Evolutionary conservation across 1,140 invertebrate genomes (phyloP).

Genomic region (Euwallacea similis): DNA sequence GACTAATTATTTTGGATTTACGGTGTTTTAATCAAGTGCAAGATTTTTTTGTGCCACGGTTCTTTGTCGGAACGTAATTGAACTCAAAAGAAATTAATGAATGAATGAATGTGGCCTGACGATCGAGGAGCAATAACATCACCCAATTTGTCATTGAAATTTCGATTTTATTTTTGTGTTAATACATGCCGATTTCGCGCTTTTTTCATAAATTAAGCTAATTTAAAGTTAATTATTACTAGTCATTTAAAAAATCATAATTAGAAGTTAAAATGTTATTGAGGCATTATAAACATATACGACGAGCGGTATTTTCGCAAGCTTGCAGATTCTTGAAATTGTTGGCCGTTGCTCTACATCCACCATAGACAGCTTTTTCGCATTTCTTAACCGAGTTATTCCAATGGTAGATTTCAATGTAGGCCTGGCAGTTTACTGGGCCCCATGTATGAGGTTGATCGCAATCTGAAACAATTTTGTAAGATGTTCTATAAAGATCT

Average conservation of each 20-base stretch:
- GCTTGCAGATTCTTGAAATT: constrained; percentile 16
- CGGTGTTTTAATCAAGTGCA: constrained; percentile 10
- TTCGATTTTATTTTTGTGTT: no score
- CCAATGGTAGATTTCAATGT: constrained; percentile 11
- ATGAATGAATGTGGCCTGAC: neutral
- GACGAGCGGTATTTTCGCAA: constrained; percentile 3
- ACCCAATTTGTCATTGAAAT: no score
- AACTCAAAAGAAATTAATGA: constrained; percentile 16
- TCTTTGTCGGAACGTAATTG: constrained; percentile 16
- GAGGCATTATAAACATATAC: neutral
- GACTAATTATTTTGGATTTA: constrained; percentile 20
- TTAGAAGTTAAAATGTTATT: no score
- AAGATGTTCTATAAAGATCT: no score
- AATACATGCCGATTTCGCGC: no score
- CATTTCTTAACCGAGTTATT: constrained; percentile 12
- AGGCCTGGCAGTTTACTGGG: neutral
- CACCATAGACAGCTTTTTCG: constrained; percentile 10
- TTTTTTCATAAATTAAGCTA: no score
- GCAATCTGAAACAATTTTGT: constrained; percentile 20
- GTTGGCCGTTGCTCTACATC: constrained; percentile 14
- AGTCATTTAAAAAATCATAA: no score
- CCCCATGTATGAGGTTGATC: constrained; percentile 12
- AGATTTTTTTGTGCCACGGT: neutral
- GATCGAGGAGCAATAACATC: no score
- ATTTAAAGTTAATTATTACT: no score